Conservation (phyloP, 2,797 vertebrate species). For the Epinephelus awoara region DNA sequence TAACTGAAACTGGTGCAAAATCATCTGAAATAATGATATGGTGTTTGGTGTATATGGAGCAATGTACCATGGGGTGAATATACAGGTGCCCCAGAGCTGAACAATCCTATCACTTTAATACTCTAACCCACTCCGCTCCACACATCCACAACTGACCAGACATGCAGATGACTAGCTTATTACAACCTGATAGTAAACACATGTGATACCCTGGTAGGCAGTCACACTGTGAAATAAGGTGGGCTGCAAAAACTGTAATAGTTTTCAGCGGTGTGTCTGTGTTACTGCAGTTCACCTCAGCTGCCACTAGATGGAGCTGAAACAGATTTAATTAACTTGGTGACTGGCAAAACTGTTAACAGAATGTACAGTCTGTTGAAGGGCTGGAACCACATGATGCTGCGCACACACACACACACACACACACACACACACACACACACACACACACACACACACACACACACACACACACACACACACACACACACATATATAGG, state of each 20-base stretch:
- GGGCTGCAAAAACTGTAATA: fast-evolving
- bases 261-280: neutral
- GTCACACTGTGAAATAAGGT: constrained; percentile 6
- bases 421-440: neutral
- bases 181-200: constrained; percentile 38
- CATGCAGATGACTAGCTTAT: constrained; percentile 23
- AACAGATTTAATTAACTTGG: constrained; percentile 24
- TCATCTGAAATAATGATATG: neutral
- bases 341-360: neutral
- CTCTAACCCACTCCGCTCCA: neutral
- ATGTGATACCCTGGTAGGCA: constrained; percentile 1
- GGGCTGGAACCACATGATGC: constrained; percentile 6
- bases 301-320: constrained; percentile 72
- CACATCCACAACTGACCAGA: constrained; percentile 30
- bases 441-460: neutral
- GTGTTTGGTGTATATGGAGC: neutral
- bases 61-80: neutral
- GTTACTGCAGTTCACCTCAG: constrained; percentile 1
- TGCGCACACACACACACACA: neutral
- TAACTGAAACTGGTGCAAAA: neutral
- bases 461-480: neutral
- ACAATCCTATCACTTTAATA: constrained; percentile 30
- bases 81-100: constrained; percentile 30
- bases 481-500: neutral
- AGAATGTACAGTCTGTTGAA: neutral